Percentiles rank a stretch among this genome's conserved stretches.
phyloP scores from a whole-genome alignment of 2,888 invertebrate species.

The Lamellibrachia columna region DNA sequence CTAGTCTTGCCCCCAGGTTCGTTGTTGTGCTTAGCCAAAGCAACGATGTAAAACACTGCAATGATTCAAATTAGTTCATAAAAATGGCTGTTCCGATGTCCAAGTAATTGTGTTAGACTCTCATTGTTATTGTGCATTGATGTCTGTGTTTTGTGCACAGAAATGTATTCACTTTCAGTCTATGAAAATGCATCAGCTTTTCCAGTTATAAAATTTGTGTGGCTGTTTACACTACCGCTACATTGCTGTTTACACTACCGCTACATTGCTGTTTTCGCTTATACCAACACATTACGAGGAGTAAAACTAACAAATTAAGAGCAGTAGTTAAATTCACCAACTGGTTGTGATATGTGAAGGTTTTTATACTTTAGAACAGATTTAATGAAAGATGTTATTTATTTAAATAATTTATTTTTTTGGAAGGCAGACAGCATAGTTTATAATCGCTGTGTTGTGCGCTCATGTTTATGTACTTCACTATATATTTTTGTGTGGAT shows the following conservation, averaged over 20 bases:
- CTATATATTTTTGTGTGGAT: neutral
- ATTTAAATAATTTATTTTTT: neutral
- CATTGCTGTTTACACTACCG: too few relatives aligned
- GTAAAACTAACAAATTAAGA: neutral
- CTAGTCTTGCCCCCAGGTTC: neutral
- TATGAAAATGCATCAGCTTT: too few relatives aligned
- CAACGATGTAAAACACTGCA: neutral
- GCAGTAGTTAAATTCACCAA: neutral
- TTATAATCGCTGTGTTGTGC: neutral
- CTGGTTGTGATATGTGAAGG: neutral
- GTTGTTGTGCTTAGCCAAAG: neutral
- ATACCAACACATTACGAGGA: neutral
- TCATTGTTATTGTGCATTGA: neutral
- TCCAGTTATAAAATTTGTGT: neutral
- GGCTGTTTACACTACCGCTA: neutral
- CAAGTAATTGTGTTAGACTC: neutral
- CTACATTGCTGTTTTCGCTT: neutral
- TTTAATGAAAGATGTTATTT: neutral
- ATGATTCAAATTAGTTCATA: neutral
- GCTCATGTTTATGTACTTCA: neutral
- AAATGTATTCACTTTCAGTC: too few relatives aligned
- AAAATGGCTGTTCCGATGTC: neutral
- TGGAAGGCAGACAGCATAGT: neutral
- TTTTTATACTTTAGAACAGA: constrained; percentile 1
- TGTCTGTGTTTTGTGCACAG: too few relatives aligned